Conservation (phyloP, 2,888 invertebrate species). For the Mimas tiliae region DNA sequence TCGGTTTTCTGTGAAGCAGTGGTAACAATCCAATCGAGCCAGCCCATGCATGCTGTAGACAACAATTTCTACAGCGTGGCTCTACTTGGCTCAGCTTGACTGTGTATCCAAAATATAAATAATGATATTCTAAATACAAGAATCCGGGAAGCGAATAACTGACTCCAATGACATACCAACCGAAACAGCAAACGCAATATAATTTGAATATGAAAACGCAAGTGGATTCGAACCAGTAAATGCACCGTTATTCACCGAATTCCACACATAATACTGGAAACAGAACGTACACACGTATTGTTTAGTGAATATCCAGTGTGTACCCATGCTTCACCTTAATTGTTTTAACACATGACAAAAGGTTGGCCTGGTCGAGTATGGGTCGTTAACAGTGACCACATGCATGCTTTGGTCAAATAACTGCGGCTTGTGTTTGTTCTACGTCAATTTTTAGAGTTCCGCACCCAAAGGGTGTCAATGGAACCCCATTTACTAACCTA, state of each 20-base stretch:
- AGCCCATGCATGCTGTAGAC: too few relatives aligned
- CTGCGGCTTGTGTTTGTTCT: neutral
- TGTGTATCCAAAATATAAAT: too few relatives aligned
- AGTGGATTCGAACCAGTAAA: constrained; percentile 32
- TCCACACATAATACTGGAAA: constrained; percentile 34
- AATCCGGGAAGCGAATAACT: constrained; percentile 5
- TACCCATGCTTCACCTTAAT: neutral
- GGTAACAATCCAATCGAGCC: too few relatives aligned
- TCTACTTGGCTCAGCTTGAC: too few relatives aligned
- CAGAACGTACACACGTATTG: neutral
- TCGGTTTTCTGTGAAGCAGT: too few relatives aligned
- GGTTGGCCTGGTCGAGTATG: neutral
- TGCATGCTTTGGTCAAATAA: neutral
- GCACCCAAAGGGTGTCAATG: too few relatives aligned
- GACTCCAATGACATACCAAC: constrained; percentile 6
- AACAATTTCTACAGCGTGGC: too few relatives aligned
- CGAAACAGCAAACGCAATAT: neutral
- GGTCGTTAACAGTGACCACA: neutral
- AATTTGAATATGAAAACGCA: constrained; percentile 22
- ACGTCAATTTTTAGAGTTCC: too few relatives aligned
- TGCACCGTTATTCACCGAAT: constrained; percentile 42
- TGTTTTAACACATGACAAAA: neutral
- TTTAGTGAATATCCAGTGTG: neutral
- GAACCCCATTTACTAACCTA: too few relatives aligned
- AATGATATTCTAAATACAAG: neutral